These are phyloP conservation scores for Pangasius larnaudii DNA, from an alignment of 2,797 vertebrate species.

Conservation along the genomic window DNA sequence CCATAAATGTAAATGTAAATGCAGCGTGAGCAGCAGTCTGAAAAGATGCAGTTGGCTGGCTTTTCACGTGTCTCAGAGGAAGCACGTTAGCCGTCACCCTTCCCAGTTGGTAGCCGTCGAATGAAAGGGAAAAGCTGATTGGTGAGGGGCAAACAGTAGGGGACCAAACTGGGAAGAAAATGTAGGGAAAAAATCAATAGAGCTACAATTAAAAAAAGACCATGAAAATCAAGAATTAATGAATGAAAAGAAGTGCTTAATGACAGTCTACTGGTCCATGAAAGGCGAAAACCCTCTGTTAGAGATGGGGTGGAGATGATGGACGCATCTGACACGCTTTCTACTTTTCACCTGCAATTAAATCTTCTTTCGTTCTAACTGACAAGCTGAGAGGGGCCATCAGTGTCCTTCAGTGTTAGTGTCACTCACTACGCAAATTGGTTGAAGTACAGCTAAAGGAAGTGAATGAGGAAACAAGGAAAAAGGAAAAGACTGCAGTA, in stretches of 20 bases:
- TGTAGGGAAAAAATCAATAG: neutral
- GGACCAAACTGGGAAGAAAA: neutral
- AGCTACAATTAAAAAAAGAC: neutral
- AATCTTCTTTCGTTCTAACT: conserved; percentile 32
- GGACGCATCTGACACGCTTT: conserved; percentile 20
- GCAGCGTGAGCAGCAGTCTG: neutral
- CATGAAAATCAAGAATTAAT: neutral
- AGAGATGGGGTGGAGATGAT: conserved; percentile 20
- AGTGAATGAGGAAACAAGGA: neutral
- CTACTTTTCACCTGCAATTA: conserved; percentile 43
- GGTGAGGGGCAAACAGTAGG: neutral
- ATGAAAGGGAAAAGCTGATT: neutral
- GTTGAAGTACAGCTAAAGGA: neutral
- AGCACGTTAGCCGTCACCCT: neutral
- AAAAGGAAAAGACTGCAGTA: neutral
- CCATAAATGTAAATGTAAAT: no score
- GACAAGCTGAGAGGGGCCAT: conserved; percentile 41
- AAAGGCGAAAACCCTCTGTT: neutral
- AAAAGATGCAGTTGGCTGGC: neutral
- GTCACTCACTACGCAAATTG: conserved; percentile 42
- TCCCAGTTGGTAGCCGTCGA: no score
- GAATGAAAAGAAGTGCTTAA: neutral
- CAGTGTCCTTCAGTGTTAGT: conserved; percentile 37
- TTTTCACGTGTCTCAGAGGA: neutral
- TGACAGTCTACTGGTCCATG: neutral